These are phyloP conservation scores for Sebastiscus albofasciatus DNA, from an alignment of 2,797 vertebrate genomes.

Conservation along the genomic window DNA sequence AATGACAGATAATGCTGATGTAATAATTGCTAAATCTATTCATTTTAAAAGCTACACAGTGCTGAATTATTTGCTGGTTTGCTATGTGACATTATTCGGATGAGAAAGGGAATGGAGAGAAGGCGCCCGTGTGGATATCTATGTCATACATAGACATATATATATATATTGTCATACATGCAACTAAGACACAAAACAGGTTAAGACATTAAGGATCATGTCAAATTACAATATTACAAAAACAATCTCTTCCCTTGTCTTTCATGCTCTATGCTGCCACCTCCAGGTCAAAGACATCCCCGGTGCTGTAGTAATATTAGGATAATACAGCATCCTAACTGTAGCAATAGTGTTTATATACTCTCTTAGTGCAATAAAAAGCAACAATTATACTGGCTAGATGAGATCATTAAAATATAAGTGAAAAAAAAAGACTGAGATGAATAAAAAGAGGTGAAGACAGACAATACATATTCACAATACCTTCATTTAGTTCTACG, in stretches of 20 bases:
- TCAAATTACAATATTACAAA: not conserved
- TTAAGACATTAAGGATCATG: not conserved
- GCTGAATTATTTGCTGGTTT: not conserved
- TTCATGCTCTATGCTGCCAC: not conserved
- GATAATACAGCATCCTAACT: not conserved
- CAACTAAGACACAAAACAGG: slow-evolving; percentile 15
- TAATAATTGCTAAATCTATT: not conserved
- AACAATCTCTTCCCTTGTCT: not conserved
- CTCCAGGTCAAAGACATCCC: not conserved
- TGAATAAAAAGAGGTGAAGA: not conserved
- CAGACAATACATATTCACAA: not conserved
- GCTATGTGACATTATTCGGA: not conserved
- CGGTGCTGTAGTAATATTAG: not conserved
- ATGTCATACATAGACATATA: not conserved
- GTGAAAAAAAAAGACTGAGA: not conserved
- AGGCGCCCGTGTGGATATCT: slow-evolving; percentile 41
- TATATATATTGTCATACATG: slow-evolving; percentile 2
- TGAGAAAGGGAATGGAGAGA: slow-evolving; percentile 6
- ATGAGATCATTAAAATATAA: not conserved
- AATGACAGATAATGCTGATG: not conserved
- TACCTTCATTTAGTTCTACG: not conserved
- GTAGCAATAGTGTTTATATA: not conserved
- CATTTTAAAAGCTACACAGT: not conserved
- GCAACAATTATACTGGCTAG: not conserved
- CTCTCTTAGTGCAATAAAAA: slow-evolving; percentile 6